A percentile compares a stretch with the other conserved stretches of the same genome.
These are phyloP conservation scores for Drosophila suzukii DNA, from an alignment of 1,140 invertebrate genomes.

Conservation along the genomic window DNA sequence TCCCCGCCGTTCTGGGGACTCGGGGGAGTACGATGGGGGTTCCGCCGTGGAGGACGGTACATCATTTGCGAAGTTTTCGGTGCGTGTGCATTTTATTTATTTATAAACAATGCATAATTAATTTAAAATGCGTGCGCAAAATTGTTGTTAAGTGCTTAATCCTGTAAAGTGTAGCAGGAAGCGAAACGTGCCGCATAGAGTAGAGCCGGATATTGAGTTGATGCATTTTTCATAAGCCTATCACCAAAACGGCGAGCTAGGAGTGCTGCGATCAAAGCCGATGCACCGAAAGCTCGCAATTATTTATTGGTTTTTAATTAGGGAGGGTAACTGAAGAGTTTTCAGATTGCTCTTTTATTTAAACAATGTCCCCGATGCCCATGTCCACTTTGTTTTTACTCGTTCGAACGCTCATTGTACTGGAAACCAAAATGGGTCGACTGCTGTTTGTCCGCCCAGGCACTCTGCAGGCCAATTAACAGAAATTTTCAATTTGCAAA, in stretches of 20 bases:
- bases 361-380: background rate
- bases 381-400: background rate
- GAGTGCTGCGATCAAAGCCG: background rate
- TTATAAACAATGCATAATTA: conserved; percentile 78
- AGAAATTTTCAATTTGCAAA: conserved; percentile 18
- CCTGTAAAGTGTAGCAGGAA: conserved; percentile 58
- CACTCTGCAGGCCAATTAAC: conserved; percentile 15
- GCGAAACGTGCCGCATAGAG: background rate
- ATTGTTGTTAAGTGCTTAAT: conserved; percentile 77
- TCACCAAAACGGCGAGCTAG: conserved; percentile 10
- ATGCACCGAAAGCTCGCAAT: background rate
- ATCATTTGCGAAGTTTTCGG: conserved; percentile 44
- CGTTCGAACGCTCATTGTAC: background rate
- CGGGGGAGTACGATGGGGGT: no score
- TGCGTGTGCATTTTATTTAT: conserved; percentile 77
- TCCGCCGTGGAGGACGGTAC: conserved; percentile 1
- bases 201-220: background rate
- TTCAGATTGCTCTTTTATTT: background rate
- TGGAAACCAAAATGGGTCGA: background rate
- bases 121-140: conserved; percentile 79
- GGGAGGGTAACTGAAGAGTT: background rate
- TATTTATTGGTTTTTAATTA: conserved; percentile 8
- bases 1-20: conserved; percentile 1
- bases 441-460: background rate
- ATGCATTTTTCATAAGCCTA: conserved; percentile 18